phyloP scores from a whole-genome alignment of 2,797 vertebrate genomes.

The Rhinella marina region DNA sequence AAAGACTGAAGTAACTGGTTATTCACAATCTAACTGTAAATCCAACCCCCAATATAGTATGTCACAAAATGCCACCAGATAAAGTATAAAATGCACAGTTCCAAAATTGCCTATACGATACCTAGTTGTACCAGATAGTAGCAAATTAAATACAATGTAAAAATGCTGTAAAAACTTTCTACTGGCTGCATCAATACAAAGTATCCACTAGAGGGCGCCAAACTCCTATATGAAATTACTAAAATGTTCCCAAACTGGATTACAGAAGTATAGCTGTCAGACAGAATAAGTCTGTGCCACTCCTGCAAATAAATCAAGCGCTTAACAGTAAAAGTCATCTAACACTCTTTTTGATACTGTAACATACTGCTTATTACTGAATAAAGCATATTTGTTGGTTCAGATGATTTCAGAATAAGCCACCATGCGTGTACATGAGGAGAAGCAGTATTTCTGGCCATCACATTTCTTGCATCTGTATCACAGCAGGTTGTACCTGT shows the following conservation, averaged over 20 bases:
- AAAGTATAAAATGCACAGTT: no score
- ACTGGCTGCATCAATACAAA: neutral
- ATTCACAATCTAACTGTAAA: no score
- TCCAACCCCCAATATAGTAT: neutral
- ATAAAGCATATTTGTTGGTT: no score
- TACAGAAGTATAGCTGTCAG: neutral
- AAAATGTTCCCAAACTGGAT: neutral
- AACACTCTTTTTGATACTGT: neutral
- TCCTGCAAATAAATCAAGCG: neutral
- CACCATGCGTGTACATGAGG: no score
- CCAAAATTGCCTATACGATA: neutral
- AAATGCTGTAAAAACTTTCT: neutral
- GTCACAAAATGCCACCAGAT: neutral
- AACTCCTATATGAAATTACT: slow-evolving; percentile 7
- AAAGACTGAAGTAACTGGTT: no score
- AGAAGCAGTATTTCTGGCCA: no score
- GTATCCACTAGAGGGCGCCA: slow-evolving; percentile 44
- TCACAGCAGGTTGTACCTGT: no score
- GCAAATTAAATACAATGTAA: no score
- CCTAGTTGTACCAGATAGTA: neutral
- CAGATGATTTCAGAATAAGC: no score
- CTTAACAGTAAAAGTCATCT: neutral
- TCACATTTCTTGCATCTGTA: no score
- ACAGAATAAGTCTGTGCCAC: neutral
- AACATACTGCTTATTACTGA: no score